Base-by-base conservation (phyloP, 2,113 vertebrate species). In the Zosterops hypoxanthus region DNA sequence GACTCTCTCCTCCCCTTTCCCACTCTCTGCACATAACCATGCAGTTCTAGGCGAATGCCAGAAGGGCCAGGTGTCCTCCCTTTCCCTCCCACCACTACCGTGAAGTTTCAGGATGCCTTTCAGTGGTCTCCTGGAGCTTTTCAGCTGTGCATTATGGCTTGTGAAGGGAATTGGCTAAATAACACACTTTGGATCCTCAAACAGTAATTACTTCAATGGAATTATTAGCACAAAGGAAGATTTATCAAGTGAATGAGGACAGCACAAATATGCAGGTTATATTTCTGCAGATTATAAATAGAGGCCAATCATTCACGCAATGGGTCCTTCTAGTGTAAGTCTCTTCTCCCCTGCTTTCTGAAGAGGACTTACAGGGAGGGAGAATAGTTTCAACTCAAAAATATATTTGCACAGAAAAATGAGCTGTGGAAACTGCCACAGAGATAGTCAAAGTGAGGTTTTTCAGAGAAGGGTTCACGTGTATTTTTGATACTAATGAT, bases 141-240 rank as follows among this genome's bases (percentile, higher is more conserved):
- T 88, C 95, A 95, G 88, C 95, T 96, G 94, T 86, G 76, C 60
- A 23, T 88, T 92, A 81, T 81, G 76, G 76, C 66, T 86, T 70
- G 42, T 0, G 3, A 93, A 41, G 76, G 24, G 80, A 88, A 53
- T 28, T 93, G 88, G 86, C 79, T 47, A 2, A 55, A 57, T 83
- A 81, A 73, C 9, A 21, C 22, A 12, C 56, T 71, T 80, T 83
- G 80, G 80, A 76, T 88, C 34, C 76, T 92, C 34, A 41, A 68
- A 83, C 21, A 63, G 52, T 81, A 93, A 94, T 95, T 92, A 86
- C 29, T 88, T 90, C 82, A 73, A 59, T 81, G 34, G 86, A 88
- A 92, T 86, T 92, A 52, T 59, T 59, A 63, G 52, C 64, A 92
- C 23, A 83, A 80, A 88, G 31, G 34, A 81, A 75, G 26, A 70